These are phyloP conservation scores for Semaprochilodus insignis DNA, from an alignment of 2,797 vertebrate genomes.

Conservation along the genomic window DNA sequence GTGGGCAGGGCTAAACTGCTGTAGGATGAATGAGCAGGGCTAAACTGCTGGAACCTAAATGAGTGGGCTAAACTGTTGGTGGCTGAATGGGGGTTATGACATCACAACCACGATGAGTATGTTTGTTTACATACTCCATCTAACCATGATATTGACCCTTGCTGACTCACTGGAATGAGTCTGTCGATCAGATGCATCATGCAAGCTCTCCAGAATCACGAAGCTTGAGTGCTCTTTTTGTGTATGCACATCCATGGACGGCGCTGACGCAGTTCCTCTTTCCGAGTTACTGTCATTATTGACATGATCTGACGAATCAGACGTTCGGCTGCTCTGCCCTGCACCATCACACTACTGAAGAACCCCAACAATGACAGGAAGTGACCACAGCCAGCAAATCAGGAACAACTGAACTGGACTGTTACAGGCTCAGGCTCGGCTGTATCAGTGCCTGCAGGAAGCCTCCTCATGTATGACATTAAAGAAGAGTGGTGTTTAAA, in stretches of 20 bases:
- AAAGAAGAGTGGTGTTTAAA: background rate
- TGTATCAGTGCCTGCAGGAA: background rate
- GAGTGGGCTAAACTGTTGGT: too few species aligned
- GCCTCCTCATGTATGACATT: slow-evolving; percentile 14
- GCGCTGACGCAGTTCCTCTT: background rate
- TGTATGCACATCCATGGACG: background rate
- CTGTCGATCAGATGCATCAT: background rate
- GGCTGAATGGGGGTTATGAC: too few species aligned
- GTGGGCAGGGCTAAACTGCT: too few species aligned
- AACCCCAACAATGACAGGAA: slow-evolving; percentile 5
- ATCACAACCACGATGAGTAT: too few species aligned
- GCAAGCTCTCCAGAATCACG: background rate
- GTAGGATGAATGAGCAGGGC: too few species aligned
- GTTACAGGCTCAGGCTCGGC: background rate
- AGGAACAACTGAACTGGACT: background rate
- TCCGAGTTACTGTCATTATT: background rate
- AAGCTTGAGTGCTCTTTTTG: background rate
- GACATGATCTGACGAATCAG: background rate
- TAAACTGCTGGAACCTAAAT: too few species aligned
- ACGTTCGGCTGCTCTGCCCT: background rate
- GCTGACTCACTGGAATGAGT: background rate
- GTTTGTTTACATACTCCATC: background rate
- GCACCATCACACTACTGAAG: background rate
- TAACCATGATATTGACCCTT: background rate
- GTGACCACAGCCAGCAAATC: background rate